These are phyloP conservation scores for Pecten maximus DNA, from an alignment of 2,888 invertebrate genomes.

Conservation along the genomic window DNA sequence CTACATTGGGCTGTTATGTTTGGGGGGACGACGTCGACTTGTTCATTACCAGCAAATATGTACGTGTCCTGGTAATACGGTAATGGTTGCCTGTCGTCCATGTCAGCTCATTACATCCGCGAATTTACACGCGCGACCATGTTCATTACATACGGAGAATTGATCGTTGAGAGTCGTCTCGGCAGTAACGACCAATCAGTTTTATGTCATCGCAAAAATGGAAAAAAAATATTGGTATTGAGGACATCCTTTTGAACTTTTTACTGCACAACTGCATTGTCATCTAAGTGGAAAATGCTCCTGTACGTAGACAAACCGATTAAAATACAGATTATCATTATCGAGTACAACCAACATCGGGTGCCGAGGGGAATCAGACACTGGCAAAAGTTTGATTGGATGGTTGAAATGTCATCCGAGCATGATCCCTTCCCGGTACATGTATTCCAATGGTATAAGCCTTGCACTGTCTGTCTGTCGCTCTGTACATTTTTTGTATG, in stretches of 20 bases:
- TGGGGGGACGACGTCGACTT: background rate
- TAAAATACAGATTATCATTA: no score
- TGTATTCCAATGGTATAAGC: no score
- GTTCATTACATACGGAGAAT: background rate
- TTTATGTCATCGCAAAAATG: background rate
- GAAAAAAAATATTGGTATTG: no score
- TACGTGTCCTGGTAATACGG: background rate
- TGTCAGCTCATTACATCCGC: background rate
- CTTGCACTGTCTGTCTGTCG: no score
- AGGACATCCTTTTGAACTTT: background rate
- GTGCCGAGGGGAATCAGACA: no score
- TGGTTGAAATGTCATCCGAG: no score
- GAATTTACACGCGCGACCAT: background rate
- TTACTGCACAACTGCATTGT: background rate
- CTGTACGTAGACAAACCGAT: no score
- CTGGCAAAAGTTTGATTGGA: no score
- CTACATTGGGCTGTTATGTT: background rate
- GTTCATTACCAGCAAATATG: background rate
- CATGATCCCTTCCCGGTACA: no score
- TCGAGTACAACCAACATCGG: no score
- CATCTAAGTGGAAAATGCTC: no score
- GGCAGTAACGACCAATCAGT: background rate
- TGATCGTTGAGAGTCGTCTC: background rate
- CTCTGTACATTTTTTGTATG: no score
- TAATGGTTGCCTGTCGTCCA: constrained; percentile 4